Evolutionary conservation across 2,888 invertebrate genomes (phyloP).

Genomic region (Ceramica pisi): DNA sequence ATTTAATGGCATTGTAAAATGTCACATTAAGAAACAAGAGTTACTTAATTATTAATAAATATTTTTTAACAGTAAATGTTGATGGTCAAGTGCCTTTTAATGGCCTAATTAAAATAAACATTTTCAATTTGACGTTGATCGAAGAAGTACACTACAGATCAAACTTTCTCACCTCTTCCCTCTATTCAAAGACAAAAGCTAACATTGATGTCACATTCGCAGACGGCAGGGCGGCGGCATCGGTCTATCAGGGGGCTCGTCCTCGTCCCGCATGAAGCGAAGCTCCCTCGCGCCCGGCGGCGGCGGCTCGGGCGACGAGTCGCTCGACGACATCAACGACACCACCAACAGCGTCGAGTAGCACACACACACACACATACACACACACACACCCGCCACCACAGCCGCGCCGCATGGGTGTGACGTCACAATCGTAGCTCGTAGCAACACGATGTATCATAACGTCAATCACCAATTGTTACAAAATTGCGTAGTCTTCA

Average conservation of each 20-base stretch:
- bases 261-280: conserved; percentile 93
- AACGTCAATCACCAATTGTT: not conserved
- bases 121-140: no score
- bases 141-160: not conserved
- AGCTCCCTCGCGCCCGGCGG: conserved; percentile 92
- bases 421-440: not conserved
- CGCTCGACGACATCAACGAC: conserved; percentile 93
- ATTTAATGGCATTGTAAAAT: no score
- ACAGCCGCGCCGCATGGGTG: not conserved
- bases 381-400: not conserved
- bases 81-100: no score
- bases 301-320: conserved; percentile 93
- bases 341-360: conserved; percentile 94
- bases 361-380: conserved; percentile 2
- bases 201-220: conserved; percentile 13
- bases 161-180: conserved; percentile 22
- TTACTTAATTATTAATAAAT: no score
- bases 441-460: not conserved
- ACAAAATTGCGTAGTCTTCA: not conserved
- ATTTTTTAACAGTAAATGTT: no score
- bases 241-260: conserved; percentile 91
- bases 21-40: no score
- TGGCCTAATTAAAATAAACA: no score
- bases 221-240: conserved; percentile 91
- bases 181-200: not conserved